Evolutionary conservation across 2,113 vertebrate species (phyloP).

Genomic region (Nycticryphes semicollaris): DNA sequence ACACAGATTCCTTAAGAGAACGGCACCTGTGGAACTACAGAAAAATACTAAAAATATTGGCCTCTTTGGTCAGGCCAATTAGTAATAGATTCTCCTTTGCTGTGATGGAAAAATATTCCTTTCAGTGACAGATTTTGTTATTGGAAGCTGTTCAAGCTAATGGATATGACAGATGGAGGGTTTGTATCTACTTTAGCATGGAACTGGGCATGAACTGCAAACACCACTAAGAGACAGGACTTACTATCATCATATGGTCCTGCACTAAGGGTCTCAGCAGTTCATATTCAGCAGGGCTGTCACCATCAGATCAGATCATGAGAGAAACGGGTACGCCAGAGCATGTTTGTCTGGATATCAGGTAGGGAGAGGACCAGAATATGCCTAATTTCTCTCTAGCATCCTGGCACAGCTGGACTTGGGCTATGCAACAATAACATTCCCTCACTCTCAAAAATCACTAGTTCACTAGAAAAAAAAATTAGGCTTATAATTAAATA

Average conservation of each 20-base stretch:
- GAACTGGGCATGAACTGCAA: not conserved
- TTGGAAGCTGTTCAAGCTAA: not conserved
- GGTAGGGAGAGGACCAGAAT: not conserved
- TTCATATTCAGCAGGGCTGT: not conserved
- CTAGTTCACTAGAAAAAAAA: not conserved
- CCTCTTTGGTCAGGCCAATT: not conserved
- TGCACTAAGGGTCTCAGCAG: not conserved
- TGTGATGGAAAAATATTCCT: not conserved
- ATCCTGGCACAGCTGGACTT: not conserved
- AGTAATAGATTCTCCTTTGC: not conserved
- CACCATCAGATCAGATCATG: not conserved
- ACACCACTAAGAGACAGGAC: not conserved
- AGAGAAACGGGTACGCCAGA: not conserved
- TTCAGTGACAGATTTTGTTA: not conserved
- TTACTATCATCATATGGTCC: not conserved
- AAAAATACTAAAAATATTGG: not conserved
- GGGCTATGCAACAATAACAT: not conserved
- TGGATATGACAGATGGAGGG: not conserved
- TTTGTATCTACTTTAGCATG: not conserved
- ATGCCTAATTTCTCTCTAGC: not conserved
- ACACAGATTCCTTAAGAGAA: not conserved
- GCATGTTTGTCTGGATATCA: not conserved
- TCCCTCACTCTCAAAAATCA: not conserved
- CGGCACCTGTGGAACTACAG: not conserved
- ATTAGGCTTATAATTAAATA: not conserved